Evolutionary conservation across 2,113 vertebrate genomes (phyloP), one percentile per base, ranked within the genome.

Genomic region (Trinectes maculatus): DNA sequence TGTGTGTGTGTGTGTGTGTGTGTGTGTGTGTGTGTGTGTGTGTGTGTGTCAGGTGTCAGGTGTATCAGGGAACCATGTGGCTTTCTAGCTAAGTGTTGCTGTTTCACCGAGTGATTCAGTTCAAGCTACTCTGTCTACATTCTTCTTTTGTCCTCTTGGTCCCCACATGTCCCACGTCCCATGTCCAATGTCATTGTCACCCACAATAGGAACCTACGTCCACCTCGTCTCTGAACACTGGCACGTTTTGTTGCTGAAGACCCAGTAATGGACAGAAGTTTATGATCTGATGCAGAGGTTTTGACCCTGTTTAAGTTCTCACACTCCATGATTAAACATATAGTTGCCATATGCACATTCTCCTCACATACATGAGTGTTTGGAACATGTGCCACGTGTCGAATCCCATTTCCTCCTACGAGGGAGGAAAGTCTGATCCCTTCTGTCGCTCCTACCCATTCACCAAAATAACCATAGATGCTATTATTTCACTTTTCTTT

Each of bases 51-150:
- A 26, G 11, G 19, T 18, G 13, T 19, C 48, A 36, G 39, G 44
- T n/a, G 39, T 24, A 28, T 21, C 43, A 62, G 22, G 37, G 48
- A 58, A 39, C 44, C 44, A 47, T 39, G 25, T 61, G 36, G 31
- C 26, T 61, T 61, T 25, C 18, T 25, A 8, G 18, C 66, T 43
- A 24, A 37, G 34, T 37, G 48, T 46, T 33, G 34, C 60, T 69
- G 33, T 49, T n/a, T 36, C 18, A 19, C 21, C 16, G 18, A 52
- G 13, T 2, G 39, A 18, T 18, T 43, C 8, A 9, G 51, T 26
- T 55, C 21, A 55, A 25, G 15, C 11, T 55, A 13, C 18, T 46
- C 67, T 24, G 18, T 72, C 51, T 46, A 3, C 19, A 34, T 54
- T 39, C 13, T 13, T 19, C 8, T 24, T 24, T 52, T 18, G 22